Evolutionary conservation across 2,888 invertebrate species (phyloP), one percentile per base, ranked within the genome.

Genomic region (Argyresthia albistria): DNA sequence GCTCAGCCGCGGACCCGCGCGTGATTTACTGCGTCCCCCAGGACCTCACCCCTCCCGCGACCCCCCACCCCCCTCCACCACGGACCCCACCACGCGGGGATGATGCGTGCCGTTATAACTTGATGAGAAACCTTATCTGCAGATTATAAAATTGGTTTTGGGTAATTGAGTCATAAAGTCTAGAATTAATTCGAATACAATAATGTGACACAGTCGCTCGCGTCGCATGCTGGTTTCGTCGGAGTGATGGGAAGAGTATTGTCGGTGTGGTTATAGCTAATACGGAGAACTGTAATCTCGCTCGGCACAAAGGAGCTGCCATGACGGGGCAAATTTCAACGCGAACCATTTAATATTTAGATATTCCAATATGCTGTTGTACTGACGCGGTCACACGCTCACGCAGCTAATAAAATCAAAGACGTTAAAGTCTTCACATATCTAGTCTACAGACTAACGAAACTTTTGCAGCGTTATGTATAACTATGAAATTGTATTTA

Each of bases 321-420:
- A 83, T 87, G 87, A 87, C 83, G 66, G 60, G 65, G 83, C 84
- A 63, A 70, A 77, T 78, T 73, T 77, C 69, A 70, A 77, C 73
- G 76, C 79, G 66, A 82, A 79, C 81, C 80, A 79, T 83, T 86
- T 83, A 76, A 83, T 82, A 81, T 82, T 84, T 81, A 80, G 81
- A 79, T 84, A 80, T 82, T 79, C 69, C 72, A 69, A 77, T 74
- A 72, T 68, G 68, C 69, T 66, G 65, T 56, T 60, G 77, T 80
- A 80, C 77, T 63, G 68, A 53, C 67, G 68, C 51, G 62, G 50
- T 59, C 65, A 72, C 54, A 43, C 25, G 25, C 25, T 25, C 25
- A 25, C 25, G 25, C 25, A 4, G 25, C 25, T 25, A 25, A 25
- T 25, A 2, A 6, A 25, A 25, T 25, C 25, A 6, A 25, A 25